Conservation (phyloP, 2,797 vertebrate species). For the Hyperoplus lanceolatus region DNA sequence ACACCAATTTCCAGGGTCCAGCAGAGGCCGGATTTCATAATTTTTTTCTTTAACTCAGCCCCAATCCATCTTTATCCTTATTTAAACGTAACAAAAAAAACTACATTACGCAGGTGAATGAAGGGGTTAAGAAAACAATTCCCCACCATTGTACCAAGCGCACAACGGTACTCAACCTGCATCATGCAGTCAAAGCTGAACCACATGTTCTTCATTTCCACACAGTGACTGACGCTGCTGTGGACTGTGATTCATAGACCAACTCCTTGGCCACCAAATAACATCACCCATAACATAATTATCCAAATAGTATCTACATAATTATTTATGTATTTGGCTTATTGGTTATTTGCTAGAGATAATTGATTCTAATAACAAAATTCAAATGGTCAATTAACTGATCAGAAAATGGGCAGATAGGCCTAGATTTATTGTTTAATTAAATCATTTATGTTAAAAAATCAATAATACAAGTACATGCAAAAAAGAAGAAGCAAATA, state of each 20-base stretch:
- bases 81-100: conserved; percentile 44
- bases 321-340: background rate
- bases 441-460: background rate
- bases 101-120: conserved; percentile 69
- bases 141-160: conserved; percentile 50
- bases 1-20: conserved; percentile 34
- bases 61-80: conserved; percentile 67
- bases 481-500: too few relatives aligned
- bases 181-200: conserved; percentile 82
- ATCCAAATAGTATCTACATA: background rate
- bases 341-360: background rate
- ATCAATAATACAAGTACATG: too few relatives aligned
- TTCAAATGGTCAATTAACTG: background rate
- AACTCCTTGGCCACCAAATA: conserved; percentile 29
- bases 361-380: background rate
- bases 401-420: background rate
- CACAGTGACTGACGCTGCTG: conserved; percentile 72
- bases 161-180: conserved; percentile 53
- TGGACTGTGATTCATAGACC: conserved; percentile 17
- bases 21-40: conserved; percentile 23
- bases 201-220: conserved; percentile 90
- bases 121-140: conserved; percentile 74
- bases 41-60: conserved; percentile 11
- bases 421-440: background rate
- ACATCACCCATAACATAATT: conserved; percentile 39